Base-by-base conservation (phyloP, 2,113 vertebrate species). In the Pimephales promelas region DNA sequence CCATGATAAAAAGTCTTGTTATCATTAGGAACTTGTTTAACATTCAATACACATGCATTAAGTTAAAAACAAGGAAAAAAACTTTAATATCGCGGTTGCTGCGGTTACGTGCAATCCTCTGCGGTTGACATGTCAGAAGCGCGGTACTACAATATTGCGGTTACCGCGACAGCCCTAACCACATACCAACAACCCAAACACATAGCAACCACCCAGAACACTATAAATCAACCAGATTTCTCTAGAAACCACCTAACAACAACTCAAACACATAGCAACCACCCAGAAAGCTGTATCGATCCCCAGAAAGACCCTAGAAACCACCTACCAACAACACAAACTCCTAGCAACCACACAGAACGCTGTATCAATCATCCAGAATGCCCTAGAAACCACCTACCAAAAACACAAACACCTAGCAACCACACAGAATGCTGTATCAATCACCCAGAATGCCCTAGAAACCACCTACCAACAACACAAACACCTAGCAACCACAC, bases 201-300 rank as follows among this genome's bases (percentile, higher is more conserved):
- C 18, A 1, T 20, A 54, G 18, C 18, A 62, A 10, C 7, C 24
- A 62, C 24, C 1, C 1, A 28, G 10, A 61, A 61, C 57, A 54
- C 14, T 20, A 0, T 20, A 16, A 0, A 36, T 36, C 34, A 36
- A 36, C 1, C 34, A 36, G 4, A 36, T 36, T 36, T 36, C 9
- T 59, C 22, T 61, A 61, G 26, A n/a, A 61, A 26, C 11, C 24
- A 61, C 4, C n/a, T 6, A 14, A 11, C 59, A 62, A 62, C 59
- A 26, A 2, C n/a, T 24, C 57, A 61, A 2, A 61, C 52, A 56
- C 22, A 3, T 57, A 57, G 22, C 22, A 24, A 59, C 10, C 24
- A 20, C 0, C 2, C 56, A 13, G 11, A 26, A 26, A 1, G 24
- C 10, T 5, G 0, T 36, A 36, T 36, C 0, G 0, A 36, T 36